phyloP scores from a whole-genome alignment of 2,888 invertebrate genomes.

The Tenodera sinensis region DNA sequence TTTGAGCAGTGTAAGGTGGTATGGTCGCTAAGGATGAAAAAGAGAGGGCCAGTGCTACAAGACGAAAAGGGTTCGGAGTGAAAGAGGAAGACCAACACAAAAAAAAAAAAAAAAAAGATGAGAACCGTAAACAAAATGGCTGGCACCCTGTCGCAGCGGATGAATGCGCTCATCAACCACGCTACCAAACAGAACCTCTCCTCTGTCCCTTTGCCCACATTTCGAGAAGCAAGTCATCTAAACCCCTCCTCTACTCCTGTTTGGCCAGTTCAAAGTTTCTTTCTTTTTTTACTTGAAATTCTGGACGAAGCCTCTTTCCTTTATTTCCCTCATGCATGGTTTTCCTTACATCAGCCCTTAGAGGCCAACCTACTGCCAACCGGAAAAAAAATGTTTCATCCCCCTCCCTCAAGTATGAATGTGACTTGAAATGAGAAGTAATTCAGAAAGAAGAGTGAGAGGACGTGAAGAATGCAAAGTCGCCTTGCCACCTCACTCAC shows the following conservation, averaged over 20 bases:
- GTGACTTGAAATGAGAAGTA: slow-evolving; percentile 30
- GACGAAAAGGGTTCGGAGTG: background rate
- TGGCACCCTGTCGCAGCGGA: slow-evolving; percentile 27
- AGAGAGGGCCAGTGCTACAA: background rate
- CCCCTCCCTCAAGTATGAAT: slow-evolving; percentile 21
- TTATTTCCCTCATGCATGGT: slow-evolving; percentile 20
- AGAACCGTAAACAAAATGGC: slow-evolving; percentile 31
- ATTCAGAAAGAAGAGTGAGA: slow-evolving; percentile 16
- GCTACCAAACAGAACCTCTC: background rate
- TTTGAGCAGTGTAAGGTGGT: background rate
- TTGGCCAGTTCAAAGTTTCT: slow-evolving; percentile 25
- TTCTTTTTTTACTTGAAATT: slow-evolving; percentile 22
- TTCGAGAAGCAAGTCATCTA: background rate
- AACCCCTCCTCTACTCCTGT: slow-evolving; percentile 2
- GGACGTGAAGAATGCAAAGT: slow-evolving; percentile 10
- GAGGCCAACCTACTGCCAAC: background rate
- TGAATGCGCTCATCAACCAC: slow-evolving; percentile 32
- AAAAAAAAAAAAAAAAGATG: background rate
- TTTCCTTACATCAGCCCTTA: background rate
- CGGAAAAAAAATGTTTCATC: slow-evolving; percentile 1
- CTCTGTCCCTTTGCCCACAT: background rate
- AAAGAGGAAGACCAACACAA: background rate
- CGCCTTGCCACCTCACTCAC: background rate
- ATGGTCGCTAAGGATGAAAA: background rate
- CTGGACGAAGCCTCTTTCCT: slow-evolving; percentile 8